These are phyloP conservation scores for Toxotes jaculatrix DNA, from an alignment of 2,113 vertebrate species.

Conservation along the genomic window DNA sequence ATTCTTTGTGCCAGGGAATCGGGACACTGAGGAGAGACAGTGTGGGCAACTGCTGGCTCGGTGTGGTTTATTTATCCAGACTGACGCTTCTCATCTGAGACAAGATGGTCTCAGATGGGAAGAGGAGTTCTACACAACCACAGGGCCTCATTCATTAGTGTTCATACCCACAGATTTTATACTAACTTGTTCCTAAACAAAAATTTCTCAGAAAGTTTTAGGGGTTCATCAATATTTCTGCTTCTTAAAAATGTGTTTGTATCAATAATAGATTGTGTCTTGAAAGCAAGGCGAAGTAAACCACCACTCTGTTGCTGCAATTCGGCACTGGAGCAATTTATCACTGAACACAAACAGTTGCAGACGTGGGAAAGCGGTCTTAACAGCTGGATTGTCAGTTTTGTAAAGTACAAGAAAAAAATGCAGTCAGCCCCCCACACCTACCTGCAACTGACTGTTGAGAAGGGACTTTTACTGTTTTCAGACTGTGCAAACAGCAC, in stretches of 20 bases:
- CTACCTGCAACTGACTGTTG: background rate
- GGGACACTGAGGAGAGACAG: conserved; percentile 25
- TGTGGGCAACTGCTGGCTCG: conserved; percentile 25
- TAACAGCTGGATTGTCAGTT: background rate
- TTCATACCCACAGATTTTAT: background rate
- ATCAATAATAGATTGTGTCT: background rate
- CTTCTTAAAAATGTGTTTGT: background rate
- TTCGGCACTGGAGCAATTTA: background rate
- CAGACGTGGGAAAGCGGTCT: background rate
- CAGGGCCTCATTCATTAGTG: background rate
- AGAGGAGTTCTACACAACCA: conserved; percentile 4
- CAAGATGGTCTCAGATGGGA: conserved; percentile 19
- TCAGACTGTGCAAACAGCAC: conserved; percentile 28
- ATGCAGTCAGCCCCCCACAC: background rate
- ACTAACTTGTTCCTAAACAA: background rate
- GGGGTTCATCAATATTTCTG: background rate
- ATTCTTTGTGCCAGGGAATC: conserved; percentile 14
- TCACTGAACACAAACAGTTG: background rate
- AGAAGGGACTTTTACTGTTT: conserved; percentile 4
- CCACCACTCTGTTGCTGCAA: background rate
- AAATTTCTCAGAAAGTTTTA: background rate
- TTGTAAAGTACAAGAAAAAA: background rate
- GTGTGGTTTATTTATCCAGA: conserved; percentile 21
- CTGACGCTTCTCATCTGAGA: conserved; percentile 27
- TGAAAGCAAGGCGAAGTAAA: background rate